These are phyloP conservation scores for Phylloscopus trochilus DNA, from an alignment of 2,113 vertebrate genomes.

Conservation along the genomic window DNA sequence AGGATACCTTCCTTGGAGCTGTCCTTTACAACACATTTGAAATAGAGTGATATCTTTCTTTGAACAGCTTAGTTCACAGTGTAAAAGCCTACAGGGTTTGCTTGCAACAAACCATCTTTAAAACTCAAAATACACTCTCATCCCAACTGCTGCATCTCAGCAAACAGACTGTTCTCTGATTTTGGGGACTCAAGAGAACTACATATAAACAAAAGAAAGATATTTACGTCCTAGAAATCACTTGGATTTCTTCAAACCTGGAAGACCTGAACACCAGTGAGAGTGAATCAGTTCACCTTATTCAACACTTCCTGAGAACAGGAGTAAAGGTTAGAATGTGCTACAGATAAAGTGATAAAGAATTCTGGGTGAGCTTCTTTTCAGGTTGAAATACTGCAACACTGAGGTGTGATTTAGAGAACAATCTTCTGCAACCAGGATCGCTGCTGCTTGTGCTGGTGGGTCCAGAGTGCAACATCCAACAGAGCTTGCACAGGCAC, in stretches of 20 bases:
- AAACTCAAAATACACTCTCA: background rate
- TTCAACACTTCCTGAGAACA: background rate
- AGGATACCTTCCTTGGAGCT: background rate
- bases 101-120: background rate
- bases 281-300: background rate
- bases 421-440: background rate
- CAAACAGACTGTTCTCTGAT: background rate
- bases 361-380: background rate
- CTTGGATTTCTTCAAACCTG: background rate
- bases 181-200: background rate
- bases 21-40: background rate
- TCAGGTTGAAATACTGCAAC: background rate
- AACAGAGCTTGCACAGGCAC: background rate
- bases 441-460: background rate
- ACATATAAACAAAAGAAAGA: background rate
- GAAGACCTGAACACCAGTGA: background rate
- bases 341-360: background rate
- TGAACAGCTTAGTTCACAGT: background rate
- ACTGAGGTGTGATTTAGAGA: background rate
- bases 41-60: background rate
- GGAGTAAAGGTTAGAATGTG: background rate
- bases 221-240: background rate
- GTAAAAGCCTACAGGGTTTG: background rate
- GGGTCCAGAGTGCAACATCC: background rate
- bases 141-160: background rate